These are phyloP conservation scores for Oxyura jamaicensis DNA, from an alignment of 2,113 vertebrate species.

Conservation along the genomic window DNA sequence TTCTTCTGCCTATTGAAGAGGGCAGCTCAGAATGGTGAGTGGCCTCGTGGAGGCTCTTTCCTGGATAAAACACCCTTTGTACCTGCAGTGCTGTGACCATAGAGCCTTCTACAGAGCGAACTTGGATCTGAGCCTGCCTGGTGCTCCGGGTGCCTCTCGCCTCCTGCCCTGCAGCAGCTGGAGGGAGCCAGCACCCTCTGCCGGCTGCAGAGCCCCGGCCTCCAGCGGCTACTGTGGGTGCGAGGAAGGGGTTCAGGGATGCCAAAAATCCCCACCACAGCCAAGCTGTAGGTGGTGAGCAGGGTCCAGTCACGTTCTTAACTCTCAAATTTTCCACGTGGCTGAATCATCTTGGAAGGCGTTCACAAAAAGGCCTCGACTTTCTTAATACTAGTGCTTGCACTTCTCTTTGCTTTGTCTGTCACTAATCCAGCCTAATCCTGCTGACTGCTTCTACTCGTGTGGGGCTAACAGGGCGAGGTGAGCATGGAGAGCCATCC, in stretches of 20 bases:
- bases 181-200: not conserved
- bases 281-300: rapidly evolving
- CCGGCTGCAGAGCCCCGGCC: not conserved
- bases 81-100: not conserved
- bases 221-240: not conserved
- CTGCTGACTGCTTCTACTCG: not conserved
- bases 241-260: not conserved
- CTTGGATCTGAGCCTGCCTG: not conserved
- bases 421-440: not conserved
- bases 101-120: not conserved
- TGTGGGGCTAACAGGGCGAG: not conserved
- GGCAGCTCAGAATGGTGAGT: not conserved
- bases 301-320: not conserved
- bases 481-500: not conserved
- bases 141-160: too few species aligned
- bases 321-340: not conserved
- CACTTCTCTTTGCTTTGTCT: slow-evolving; percentile 12
- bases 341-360: not conserved
- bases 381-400: not conserved
- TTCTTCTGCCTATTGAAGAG: not conserved
- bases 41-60: not conserved
- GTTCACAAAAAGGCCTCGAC: not conserved
- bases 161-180: not conserved
- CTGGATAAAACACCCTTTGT: not conserved
- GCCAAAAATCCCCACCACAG: not conserved